These are phyloP conservation scores for Oryzias javanicus DNA, from an alignment of 2,113 vertebrate species.

Conservation along the genomic window DNA sequence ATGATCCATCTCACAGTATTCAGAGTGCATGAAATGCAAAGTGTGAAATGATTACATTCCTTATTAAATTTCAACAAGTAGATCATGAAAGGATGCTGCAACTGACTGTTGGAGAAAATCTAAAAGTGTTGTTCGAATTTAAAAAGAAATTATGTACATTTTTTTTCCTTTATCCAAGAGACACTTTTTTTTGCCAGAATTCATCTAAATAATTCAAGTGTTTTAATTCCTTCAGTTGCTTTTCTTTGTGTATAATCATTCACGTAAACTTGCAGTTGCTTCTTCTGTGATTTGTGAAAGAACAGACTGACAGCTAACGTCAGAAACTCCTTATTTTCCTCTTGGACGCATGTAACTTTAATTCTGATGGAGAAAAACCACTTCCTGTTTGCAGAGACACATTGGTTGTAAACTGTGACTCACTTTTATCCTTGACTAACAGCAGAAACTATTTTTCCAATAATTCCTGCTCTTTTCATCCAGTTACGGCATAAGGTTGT, in stretches of 20 bases:
- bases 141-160: too few relatives aligned
- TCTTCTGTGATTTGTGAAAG: too few relatives aligned
- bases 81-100: not conserved
- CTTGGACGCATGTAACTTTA: not conserved
- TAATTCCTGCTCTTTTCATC: slow-evolving; percentile 28
- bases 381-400: not conserved
- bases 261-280: too few relatives aligned
- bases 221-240: too few relatives aligned
- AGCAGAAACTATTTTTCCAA: slow-evolving; percentile 34
- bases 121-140: too few relatives aligned
- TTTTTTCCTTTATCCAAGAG: too few relatives aligned
- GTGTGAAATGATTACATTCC: slow-evolving; percentile 1
- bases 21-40: not conserved
- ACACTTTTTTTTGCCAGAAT: too few relatives aligned
- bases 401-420: slow-evolving; percentile 23
- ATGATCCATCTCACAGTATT: slow-evolving; percentile 1
- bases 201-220: too few relatives aligned
- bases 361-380: not conserved
- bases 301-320: too few relatives aligned
- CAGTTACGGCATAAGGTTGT: slow-evolving; percentile 32
- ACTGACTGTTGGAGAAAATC: not conserved
- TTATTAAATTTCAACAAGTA: not conserved
- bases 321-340: not conserved
- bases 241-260: too few relatives aligned
- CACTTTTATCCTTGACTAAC: slow-evolving; percentile 34